phyloP scores from a whole-genome alignment of 1,140 invertebrate species.

The Papilio polytes region DNA sequence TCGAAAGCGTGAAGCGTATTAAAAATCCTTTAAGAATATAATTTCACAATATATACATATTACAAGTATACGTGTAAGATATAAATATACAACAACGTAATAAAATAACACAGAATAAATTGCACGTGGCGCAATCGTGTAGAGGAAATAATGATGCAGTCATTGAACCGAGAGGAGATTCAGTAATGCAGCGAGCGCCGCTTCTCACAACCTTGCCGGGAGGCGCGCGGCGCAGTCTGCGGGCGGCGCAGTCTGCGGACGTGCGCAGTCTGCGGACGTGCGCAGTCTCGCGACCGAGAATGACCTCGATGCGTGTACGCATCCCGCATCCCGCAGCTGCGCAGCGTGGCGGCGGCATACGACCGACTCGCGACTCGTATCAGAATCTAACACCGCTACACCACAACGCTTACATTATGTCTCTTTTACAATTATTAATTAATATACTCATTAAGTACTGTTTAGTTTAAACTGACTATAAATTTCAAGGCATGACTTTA shows the following conservation, averaged over 20 bases:
- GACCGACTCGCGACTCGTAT: slow-evolving; percentile 31
- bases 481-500: slow-evolving; percentile 80
- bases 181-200: slow-evolving; percentile 62
- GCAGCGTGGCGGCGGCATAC: neutral
- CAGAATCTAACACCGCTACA: slow-evolving; percentile 64
- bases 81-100: slow-evolving; percentile 83
- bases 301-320: too few relatives aligned
- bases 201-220: slow-evolving; percentile 71
- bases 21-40: slow-evolving; percentile 80
- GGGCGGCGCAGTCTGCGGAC: neutral
- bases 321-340: neutral
- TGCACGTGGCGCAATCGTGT: slow-evolving; percentile 81
- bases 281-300: neutral
- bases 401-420: slow-evolving; percentile 74
- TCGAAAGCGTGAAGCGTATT: slow-evolving; percentile 83
- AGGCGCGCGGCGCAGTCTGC: neutral
- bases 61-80: slow-evolving; percentile 76
- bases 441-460: slow-evolving; percentile 80
- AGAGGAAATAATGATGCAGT: slow-evolving; percentile 77
- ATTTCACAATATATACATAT: slow-evolving; percentile 83
- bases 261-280: neutral
- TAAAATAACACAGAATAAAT: slow-evolving; percentile 82
- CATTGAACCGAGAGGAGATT: slow-evolving; percentile 80
- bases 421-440: slow-evolving; percentile 59
- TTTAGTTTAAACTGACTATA: slow-evolving; percentile 80